Evolutionary conservation across 2,797 vertebrate species (phyloP).

Genomic region (Manis pentadactyla): DNA sequence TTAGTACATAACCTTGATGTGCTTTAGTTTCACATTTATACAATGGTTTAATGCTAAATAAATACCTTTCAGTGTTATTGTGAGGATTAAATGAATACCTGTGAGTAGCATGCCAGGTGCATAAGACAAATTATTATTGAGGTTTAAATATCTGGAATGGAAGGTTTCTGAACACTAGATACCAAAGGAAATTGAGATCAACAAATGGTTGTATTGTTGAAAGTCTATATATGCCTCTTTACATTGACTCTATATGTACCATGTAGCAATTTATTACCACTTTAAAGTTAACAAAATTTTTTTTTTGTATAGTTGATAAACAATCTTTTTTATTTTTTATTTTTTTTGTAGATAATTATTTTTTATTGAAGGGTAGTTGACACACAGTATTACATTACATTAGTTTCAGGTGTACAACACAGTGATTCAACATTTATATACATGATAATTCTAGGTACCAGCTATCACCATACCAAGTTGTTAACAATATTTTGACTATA

Average conservation of each 20-base stretch:
- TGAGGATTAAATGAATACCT: conserved; percentile 20
- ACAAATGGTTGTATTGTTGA: neutral
- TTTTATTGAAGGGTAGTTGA: too few species aligned
- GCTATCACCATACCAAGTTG: too few species aligned
- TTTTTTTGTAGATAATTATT: too few species aligned
- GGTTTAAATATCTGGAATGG: conserved; percentile 1
- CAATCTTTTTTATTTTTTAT: too few species aligned
- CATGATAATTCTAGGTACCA: too few species aligned
- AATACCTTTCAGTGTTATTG: neutral
- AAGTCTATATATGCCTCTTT: neutral
- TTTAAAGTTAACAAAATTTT: neutral
- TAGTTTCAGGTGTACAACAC: too few species aligned
- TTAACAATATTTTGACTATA: too few species aligned
- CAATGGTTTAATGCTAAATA: neutral
- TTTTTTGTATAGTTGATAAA: too few species aligned
- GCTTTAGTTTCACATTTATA: neutral
- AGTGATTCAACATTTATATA: too few species aligned
- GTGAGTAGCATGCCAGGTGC: neutral
- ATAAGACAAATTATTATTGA: neutral
- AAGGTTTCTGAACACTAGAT: neutral
- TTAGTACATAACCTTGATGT: neutral
- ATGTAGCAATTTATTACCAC: neutral
- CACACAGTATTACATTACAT: too few species aligned
- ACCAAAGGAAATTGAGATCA: conserved; percentile 35
- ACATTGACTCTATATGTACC: neutral